These are phyloP conservation scores for Chromoteleia sp. DNA, from an alignment of 2,888 invertebrate species.

Conservation along the genomic window DNA sequence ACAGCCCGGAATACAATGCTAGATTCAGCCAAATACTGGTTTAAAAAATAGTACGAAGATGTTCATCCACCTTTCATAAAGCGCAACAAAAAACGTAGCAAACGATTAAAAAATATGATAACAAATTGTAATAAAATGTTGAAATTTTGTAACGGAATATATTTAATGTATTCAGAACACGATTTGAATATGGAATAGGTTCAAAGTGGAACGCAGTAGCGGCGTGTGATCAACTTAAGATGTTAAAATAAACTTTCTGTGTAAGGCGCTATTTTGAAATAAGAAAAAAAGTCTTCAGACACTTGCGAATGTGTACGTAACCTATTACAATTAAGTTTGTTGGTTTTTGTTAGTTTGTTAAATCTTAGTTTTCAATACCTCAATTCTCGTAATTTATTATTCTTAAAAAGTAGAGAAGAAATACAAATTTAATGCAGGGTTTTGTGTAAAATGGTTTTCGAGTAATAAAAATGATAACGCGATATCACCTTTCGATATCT, in stretches of 20 bases:
- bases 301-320: constrained; percentile 20
- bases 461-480: not conserved
- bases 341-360: not conserved
- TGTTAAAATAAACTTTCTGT: constrained; percentile 60
- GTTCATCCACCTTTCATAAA: too few species aligned
- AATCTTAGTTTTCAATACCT: not conserved
- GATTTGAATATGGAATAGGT: constrained; percentile 66
- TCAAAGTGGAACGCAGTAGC: constrained; percentile 56
- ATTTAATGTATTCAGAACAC: constrained; percentile 60
- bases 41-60: too few species aligned
- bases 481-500: constrained; percentile 32
- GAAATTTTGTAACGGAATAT: constrained; percentile 59
- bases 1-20: constrained; percentile 6
- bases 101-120: not conserved
- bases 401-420: not conserved
- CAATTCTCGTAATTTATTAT: constrained; percentile 5
- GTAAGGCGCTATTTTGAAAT: constrained; percentile 32
- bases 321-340: constrained; percentile 21
- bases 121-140: constrained; percentile 31
- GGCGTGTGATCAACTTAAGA: constrained; percentile 62
- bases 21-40: not conserved
- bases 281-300: constrained; percentile 43
- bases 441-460: constrained; percentile 9
- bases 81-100: not conserved
- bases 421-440: not conserved